Percentiles rank a stretch among this genome's conserved stretches.
These are phyloP conservation scores for Distichodus sexfasciatus DNA, from an alignment of 2,797 vertebrate species.

Conservation along the genomic window DNA sequence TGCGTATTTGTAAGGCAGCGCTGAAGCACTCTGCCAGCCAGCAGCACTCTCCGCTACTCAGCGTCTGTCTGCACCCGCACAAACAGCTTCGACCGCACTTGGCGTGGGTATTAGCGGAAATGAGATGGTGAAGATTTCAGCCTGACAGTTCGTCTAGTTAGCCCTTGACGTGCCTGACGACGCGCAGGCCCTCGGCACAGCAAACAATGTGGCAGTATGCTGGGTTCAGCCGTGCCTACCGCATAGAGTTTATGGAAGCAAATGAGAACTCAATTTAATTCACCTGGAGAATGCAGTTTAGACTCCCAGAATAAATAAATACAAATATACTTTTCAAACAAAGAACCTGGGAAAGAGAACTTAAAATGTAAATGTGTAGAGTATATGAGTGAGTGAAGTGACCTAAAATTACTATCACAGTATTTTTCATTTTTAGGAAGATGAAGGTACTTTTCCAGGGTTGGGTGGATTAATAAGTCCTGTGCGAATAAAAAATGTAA, in stretches of 20 bases:
- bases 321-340: too few relatives aligned
- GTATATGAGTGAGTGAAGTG: too few relatives aligned
- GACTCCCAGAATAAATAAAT: too few relatives aligned
- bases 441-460: too few relatives aligned
- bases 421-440: too few relatives aligned
- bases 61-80: slow-evolving; percentile 38
- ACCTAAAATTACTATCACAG: too few relatives aligned
- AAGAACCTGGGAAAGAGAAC: too few relatives aligned
- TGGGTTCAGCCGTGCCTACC: background rate
- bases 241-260: background rate
- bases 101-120: slow-evolving; percentile 46
- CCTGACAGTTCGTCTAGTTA: slow-evolving; percentile 37
- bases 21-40: slow-evolving; percentile 27
- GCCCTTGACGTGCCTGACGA: too few relatives aligned
- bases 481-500: too few relatives aligned
- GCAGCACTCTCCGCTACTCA: slow-evolving; percentile 34
- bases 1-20: slow-evolving; percentile 43
- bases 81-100: slow-evolving; percentile 37
- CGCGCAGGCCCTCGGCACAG: slow-evolving; percentile 27
- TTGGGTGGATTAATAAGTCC: too few relatives aligned
- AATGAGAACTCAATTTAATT: background rate
- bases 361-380: too few relatives aligned
- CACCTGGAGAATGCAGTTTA: background rate
- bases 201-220: slow-evolving; percentile 17
- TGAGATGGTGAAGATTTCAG: slow-evolving; percentile 53